phyloP scores from a whole-genome alignment of 2,888 invertebrate genomes.

The Noctua janthina region DNA sequence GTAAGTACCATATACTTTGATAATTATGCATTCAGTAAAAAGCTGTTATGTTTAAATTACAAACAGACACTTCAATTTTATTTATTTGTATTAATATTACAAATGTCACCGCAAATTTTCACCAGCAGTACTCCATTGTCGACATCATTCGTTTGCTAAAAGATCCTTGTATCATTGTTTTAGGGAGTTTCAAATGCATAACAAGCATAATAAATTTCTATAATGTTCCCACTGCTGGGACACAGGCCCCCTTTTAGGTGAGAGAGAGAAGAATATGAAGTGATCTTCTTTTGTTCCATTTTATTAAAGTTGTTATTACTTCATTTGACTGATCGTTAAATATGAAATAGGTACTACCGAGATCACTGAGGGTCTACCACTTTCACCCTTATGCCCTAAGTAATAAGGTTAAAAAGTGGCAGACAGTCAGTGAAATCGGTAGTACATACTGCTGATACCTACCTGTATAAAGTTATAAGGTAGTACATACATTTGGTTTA shows the following conservation, averaged over 20 bases:
- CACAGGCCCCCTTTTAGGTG: background rate
- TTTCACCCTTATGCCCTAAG: no score
- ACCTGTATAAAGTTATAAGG: background rate
- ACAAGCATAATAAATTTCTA: background rate
- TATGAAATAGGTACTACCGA: background rate
- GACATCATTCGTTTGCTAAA: background rate
- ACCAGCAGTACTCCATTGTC: background rate
- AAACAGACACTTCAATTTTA: no score
- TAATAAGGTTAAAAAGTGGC: no score
- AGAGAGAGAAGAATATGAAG: background rate
- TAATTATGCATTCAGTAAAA: no score
- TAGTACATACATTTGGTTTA: constrained; percentile 7
- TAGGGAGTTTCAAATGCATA: background rate
- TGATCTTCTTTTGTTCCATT: background rate
- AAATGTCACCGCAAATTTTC: no score
- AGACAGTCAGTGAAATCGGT: no score
- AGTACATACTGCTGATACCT: background rate
- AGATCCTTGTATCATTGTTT: background rate
- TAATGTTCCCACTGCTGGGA: background rate
- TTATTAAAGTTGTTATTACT: background rate
- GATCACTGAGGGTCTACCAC: no score
- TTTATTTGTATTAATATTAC: no score
- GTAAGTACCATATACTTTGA: no score
- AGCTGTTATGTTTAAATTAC: no score
- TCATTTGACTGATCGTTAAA: background rate